Conservation (phyloP, 2,113 vertebrate species). For the Morone saxatilis region DNA sequence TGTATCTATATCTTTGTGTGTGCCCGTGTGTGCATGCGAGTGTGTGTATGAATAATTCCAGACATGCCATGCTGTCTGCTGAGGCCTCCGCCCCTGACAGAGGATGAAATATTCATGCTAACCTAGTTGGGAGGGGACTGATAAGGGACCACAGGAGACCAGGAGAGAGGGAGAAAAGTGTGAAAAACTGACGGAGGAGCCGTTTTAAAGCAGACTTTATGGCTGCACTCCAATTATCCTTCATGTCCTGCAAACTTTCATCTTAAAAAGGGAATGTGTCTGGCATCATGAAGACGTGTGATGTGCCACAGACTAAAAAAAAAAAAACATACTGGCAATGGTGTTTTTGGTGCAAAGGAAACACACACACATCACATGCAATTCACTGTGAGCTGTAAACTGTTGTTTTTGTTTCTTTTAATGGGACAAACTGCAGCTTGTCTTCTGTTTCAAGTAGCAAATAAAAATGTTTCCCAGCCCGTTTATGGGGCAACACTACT, state of each 20-base stretch:
- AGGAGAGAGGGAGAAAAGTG: constrained; percentile 27
- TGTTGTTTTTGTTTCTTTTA: too few relatives aligned
- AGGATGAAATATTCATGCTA: constrained; percentile 82
- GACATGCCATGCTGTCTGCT: constrained; percentile 61
- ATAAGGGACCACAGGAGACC: constrained; percentile 57
- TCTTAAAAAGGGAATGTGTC: constrained; percentile 37
- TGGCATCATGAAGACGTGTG: neutral
- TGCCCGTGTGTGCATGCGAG: constrained; percentile 17
- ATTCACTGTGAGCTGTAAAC: neutral
- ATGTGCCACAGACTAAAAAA: neutral
- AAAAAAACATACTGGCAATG: neutral
- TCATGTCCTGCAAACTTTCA: constrained; percentile 30
- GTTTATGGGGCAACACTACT: neutral
- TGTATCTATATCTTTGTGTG: constrained; percentile 8
- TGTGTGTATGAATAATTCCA: constrained; percentile 73
- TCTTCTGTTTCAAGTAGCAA: neutral
- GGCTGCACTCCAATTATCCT: constrained; percentile 44
- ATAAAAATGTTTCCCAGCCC: neutral
- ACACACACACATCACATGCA: neutral
- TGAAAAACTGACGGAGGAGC: constrained; percentile 27
- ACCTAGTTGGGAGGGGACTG: constrained; percentile 71
- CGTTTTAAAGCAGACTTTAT: constrained; percentile 30
- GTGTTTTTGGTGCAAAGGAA: neutral
- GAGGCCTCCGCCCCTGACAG: constrained; percentile 65
- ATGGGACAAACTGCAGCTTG: too few relatives aligned